Evolutionary conservation across 2,888 invertebrate species (phyloP).

Genomic region (Lasioglossum zephyrum): DNA sequence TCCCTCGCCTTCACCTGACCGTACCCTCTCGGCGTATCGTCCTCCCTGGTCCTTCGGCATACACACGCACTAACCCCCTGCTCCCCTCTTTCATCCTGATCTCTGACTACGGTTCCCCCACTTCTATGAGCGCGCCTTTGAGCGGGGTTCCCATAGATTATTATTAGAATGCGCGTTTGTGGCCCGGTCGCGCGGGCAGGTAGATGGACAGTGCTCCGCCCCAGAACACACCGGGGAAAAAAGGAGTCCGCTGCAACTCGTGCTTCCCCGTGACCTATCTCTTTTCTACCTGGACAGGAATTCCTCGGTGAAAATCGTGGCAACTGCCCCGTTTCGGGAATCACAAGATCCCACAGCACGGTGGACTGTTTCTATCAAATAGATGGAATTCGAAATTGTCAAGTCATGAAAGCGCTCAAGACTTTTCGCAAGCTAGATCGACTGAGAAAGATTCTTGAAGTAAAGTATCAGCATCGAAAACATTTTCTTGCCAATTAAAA

Average conservation of each 20-base stretch:
- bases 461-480: background rate
- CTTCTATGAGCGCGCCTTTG: conserved; percentile 67
- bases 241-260: conserved; percentile 65
- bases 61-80: background rate
- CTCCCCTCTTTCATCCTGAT: background rate
- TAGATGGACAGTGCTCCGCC: conserved; percentile 82
- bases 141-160: conserved; percentile 82
- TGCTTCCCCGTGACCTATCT: conserved; percentile 61
- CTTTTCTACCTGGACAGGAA: conserved; percentile 61
- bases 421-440: no score
- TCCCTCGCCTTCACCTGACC: conserved; percentile 58
- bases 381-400: background rate
- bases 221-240: conserved; percentile 59
- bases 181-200: conserved; percentile 76
- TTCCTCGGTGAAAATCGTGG: conserved; percentile 65
- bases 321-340: conserved; percentile 34
- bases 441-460: no score
- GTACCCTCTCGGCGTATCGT: conserved; percentile 23
- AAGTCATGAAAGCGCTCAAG: no score
- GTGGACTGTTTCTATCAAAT: background rate
- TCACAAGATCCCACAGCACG: background rate
- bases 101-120: conserved; percentile 36
- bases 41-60: conserved; percentile 32
- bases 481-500: no score
- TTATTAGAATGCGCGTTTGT: conserved; percentile 82